These are phyloP conservation scores for Saccostrea cuccullata DNA, from an alignment of 1,140 invertebrate species.

Conservation along the genomic window DNA sequence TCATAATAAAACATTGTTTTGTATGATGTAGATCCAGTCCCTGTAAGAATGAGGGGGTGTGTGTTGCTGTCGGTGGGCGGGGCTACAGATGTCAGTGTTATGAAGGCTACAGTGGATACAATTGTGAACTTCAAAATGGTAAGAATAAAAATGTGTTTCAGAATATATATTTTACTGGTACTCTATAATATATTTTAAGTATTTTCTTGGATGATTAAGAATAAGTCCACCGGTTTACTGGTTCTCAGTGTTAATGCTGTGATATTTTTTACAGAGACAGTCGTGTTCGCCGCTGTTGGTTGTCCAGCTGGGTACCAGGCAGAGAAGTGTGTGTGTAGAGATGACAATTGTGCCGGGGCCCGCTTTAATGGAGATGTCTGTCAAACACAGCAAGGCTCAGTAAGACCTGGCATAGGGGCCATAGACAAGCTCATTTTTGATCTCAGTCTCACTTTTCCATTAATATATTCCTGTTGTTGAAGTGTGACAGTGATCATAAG, in stretches of 20 bases:
- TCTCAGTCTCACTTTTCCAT: no score
- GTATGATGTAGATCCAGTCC: neutral
- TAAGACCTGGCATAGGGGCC: neutral
- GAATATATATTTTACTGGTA: no score
- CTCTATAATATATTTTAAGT: no score
- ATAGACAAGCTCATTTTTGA: no score
- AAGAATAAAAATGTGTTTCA: neutral
- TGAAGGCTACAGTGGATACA: neutral
- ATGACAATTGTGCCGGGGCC: neutral
- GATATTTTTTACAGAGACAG: neutral
- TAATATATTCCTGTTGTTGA: no score
- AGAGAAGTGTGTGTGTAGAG: neutral
- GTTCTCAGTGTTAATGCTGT: no score
- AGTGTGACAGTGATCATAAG: no score
- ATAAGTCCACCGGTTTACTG: no score
- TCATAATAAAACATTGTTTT: neutral
- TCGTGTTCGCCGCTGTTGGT: neutral
- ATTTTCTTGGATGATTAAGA: no score
- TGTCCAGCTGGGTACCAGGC: neutral
- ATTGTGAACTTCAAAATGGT: neutral
- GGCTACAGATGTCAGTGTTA: neutral
- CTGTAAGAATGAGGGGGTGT: neutral
- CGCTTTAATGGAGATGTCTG: neutral
- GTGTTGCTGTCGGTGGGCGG: neutral
- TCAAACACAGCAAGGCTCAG: neutral